Base-by-base conservation (phyloP, 2,797 vertebrate genomes). In the Glossophaga mutica region DNA sequence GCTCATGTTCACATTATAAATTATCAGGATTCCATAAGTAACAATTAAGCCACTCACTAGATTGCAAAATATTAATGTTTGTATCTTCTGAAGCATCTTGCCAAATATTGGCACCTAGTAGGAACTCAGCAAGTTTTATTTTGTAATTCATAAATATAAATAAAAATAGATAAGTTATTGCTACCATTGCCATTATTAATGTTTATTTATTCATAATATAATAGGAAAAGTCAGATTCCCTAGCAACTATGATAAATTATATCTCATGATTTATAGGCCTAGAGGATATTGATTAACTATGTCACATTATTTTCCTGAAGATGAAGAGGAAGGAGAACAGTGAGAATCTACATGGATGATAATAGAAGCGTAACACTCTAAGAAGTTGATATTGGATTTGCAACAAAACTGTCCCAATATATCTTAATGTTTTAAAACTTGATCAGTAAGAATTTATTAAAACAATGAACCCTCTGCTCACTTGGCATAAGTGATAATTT, bases 91-190 rank as follows among this genome's bases (percentile, higher is more conserved):
- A 82, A 73, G 22, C 21, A 74, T 82, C 48, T 73, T 62, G 55
- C 12, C 83, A 37, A 91, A 76, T 91, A 62, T 74, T 89, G 62
- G 29, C 42, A 83, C 59, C 74, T 89, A 77, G 68, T 55, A 86
- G 84, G 52, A 86, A 87, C 70, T 93, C 94, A 83, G 12, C 37
- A 81, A 87, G 37, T 90, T 95, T 88, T 70, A 85, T 76, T 96
- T 87, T 94, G 52, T 90, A 92, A 73, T 44, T 88, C 62, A 96
- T 57, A 88, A 82, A 91, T 73, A 52, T n/a, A 62, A 86, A 67
- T 88, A 91, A 95, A 95, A 94, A 93, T 48, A 70, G 32, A 32
- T 62, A 81, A 92, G 55, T 79, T 87, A 90, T 48, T 62, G 7
- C 70, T 67, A 62, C 14, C 62, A 3, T 89, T 94, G 55, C 65